Evolutionary conservation across 1,140 invertebrate species (phyloP).

Genomic region (Hypsibius dujardini): DNA sequence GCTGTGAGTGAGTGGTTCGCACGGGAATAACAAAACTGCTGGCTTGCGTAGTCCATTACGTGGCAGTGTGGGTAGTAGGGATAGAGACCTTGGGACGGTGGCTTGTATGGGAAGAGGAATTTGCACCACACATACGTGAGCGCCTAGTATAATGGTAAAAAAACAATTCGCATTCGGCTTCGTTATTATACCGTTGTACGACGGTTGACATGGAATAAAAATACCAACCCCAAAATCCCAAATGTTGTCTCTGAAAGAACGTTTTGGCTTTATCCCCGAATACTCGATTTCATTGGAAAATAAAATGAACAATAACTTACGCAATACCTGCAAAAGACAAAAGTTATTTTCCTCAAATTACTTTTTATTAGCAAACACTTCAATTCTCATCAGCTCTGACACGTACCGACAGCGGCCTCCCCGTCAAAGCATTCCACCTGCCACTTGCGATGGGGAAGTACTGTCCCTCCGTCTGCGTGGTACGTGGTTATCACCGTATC

Average conservation of each 20-base stretch:
- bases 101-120: background rate
- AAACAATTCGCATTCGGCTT: too few relatives aligned
- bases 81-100: background rate
- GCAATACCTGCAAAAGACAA: too few relatives aligned
- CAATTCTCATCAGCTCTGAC: too few relatives aligned
- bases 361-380: too few relatives aligned
- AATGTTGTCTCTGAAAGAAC: background rate
- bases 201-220: too few relatives aligned
- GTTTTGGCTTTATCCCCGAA: too few relatives aligned
- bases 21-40: background rate
- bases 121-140: background rate
- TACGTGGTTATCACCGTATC: background rate
- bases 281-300: too few relatives aligned
- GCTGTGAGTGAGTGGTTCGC: background rate
- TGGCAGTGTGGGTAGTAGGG: background rate
- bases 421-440: constrained; percentile 5
- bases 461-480: background rate
- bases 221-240: background rate
- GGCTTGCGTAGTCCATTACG: background rate
- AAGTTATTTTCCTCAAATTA: too few relatives aligned
- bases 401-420: background rate
- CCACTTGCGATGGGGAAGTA: background rate
- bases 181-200: too few relatives aligned
- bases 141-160: background rate
- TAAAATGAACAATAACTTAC: too few relatives aligned